A percentile compares a stretch with the other conserved stretches of the same genome.
Conservation (phyloP, 2,888 invertebrate genomes). For the Drosophila lacicola region DNA sequence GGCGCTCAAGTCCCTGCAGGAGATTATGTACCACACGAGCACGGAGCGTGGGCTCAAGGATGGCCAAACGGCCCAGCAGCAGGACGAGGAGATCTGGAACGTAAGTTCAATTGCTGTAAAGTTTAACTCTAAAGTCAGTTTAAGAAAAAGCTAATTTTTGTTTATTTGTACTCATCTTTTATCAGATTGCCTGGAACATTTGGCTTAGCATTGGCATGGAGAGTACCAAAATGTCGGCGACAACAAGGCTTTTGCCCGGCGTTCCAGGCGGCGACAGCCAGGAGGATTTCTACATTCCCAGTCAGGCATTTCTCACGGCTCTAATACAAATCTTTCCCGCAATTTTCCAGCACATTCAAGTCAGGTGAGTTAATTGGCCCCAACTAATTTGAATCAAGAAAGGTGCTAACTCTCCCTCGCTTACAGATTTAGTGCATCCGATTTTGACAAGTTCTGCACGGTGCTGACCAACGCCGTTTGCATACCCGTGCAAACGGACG, state of each 20-base stretch:
- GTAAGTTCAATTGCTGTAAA: conserved; percentile 81
- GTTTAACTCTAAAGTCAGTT: neutral
- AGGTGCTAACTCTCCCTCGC: neutral
- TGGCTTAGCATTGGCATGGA: conserved; percentile 95
- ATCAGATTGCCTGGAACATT: conserved; percentile 90
- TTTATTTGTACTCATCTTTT: neutral
- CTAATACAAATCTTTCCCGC: conserved; percentile 98
- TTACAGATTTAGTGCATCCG: conserved; percentile 85
- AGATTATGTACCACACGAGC: conserved; percentile 91
- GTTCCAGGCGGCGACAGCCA: conserved; percentile 71
- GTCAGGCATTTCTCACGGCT: conserved; percentile 96
- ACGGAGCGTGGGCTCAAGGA: conserved; percentile 80
- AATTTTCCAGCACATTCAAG: conserved; percentile 94
- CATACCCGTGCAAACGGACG: conserved; percentile 92
- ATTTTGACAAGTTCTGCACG: conserved; percentile 92
- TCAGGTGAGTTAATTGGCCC: conserved; percentile 86
- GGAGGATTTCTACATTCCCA: conserved; percentile 92
- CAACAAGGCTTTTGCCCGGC: conserved; percentile 46
- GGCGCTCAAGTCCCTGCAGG: conserved; percentile 98
- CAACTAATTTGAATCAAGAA: neutral
- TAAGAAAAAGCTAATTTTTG: neutral
- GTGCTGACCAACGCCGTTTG: conserved; percentile 92
- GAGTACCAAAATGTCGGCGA: conserved; percentile 87
- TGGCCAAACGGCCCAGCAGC: conserved; percentile 64
- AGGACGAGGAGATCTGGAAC: conserved; percentile 89